Percentiles rank a stretch among this genome's conserved stretches.
These are phyloP conservation scores for Noctua janthina DNA, from an alignment of 2,888 invertebrate genomes.

Conservation along the genomic window DNA sequence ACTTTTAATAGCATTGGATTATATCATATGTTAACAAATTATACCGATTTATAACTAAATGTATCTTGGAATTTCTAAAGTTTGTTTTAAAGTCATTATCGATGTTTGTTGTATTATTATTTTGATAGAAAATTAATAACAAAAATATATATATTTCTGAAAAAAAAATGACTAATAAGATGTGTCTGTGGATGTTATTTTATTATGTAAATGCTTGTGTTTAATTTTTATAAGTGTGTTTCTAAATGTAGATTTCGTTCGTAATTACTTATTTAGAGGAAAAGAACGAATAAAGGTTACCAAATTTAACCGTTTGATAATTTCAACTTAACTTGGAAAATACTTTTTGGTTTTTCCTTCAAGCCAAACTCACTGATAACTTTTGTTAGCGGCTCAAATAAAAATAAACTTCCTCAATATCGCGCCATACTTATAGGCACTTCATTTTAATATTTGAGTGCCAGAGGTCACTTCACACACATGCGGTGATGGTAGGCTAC, in stretches of 20 bases:
- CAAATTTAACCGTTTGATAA: not conserved
- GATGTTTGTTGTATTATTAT: not conserved
- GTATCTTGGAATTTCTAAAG: not conserved
- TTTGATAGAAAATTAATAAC: not conserved
- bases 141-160: not conserved
- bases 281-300: not conserved
- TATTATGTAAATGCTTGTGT: not conserved
- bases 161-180: not conserved
- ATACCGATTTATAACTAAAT: not conserved
- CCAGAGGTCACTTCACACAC: conserved; percentile 41
- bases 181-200: not conserved
- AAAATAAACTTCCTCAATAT: conserved; percentile 50
- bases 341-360: not conserved
- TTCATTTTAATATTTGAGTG: conserved; percentile 42
- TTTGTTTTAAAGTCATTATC: not conserved
- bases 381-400: not conserved
- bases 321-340: not conserved
- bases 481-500: conserved; percentile 35
- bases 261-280: not conserved
- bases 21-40: not conserved
- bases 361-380: not conserved
- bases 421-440: conserved; percentile 37
- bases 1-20: not conserved
- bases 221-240: not conserved
- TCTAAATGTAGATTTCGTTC: not conserved